Evolutionary conservation across 2,113 vertebrate genomes (phyloP), one percentile per base, ranked within the genome.

Genomic region (Solea senegalensis): DNA sequence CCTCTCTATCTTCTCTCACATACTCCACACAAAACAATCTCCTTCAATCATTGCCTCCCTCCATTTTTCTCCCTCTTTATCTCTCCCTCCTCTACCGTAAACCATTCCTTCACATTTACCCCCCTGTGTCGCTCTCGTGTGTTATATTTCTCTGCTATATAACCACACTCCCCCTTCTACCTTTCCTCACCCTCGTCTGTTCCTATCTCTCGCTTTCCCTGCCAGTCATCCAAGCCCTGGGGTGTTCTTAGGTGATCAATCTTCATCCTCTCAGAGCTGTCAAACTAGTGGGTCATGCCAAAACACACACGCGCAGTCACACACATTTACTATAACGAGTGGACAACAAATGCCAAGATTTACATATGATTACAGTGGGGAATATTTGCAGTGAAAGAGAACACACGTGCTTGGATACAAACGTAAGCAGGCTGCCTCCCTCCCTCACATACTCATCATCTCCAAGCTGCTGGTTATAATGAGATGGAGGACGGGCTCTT

Each of bases 221-320:
- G 87, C 85, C 89, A 91, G 86, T 90, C 89, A 88, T 82, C 69
- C 54, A 66, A 62, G 76, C 86, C 84, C 89, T 65, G 34, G 88
- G 87, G 88, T 84, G 74, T 87, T 90, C 85, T 86, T 63, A 81
- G 88, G 87, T 90, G 86, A 92, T 92, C 91, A 92, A 89, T 91
- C 91, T 91, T 89, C 89, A 88, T 91, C 86, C 86, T 74, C 67
- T 84, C 87, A 76, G 76, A 6, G 34, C 75, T 89, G 88, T 90
- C 90, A 83, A 78, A 68, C 63, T 74, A 28, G 77, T 50, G 41
- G 84, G 81, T 87, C 72, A 84, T 72, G 78, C 67, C 74, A 83
- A 80, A 77, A 69, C 51, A 64, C 69, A 72, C 72, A 58, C 62
- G 16, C 40, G 2, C 14, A 5, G 34, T 21, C 50, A 8, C 57